These are phyloP conservation scores for Hozukius guyotensis DNA, from an alignment of 2,797 vertebrate genomes.

Conservation along the genomic window DNA sequence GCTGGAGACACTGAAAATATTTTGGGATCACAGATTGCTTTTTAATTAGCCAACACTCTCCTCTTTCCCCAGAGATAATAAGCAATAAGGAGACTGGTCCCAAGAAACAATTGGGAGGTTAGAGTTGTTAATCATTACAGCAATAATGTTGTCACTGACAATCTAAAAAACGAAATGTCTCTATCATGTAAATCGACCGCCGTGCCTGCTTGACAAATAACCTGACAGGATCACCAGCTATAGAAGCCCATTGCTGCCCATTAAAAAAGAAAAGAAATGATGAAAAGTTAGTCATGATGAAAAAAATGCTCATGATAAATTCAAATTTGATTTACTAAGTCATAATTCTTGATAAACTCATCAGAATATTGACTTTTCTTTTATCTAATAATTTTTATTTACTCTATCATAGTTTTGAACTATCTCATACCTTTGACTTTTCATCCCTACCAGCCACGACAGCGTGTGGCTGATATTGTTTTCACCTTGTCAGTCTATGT, in stretches of 20 bases:
- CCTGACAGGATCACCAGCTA: background rate
- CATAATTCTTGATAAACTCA: background rate
- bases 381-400: background rate
- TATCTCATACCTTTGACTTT: background rate
- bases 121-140: conserved; percentile 64
- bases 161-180: conserved; percentile 25
- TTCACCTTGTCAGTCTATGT: no score
- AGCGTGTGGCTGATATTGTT: no score
- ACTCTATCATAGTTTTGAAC: background rate
- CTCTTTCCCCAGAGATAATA: conserved; percentile 69
- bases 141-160: conserved; percentile 51
- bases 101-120: conserved; percentile 54
- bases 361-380: no score
- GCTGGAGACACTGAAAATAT: conserved; percentile 59
- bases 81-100: conserved; percentile 53
- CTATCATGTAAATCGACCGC: conserved; percentile 30
- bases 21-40: conserved; percentile 73
- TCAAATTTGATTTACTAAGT: background rate
- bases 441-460: background rate
- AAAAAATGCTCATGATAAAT: background rate
- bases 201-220: conserved; percentile 27
- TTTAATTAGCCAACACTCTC: conserved; percentile 75
- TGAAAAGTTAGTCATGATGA: background rate
- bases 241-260: background rate
- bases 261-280: background rate